Evolutionary conservation across 64 coral and sea anemone species (phyloP), one percentile per base, ranked within the genome.

Genomic region (Stichodactyla mertensii): DNA sequence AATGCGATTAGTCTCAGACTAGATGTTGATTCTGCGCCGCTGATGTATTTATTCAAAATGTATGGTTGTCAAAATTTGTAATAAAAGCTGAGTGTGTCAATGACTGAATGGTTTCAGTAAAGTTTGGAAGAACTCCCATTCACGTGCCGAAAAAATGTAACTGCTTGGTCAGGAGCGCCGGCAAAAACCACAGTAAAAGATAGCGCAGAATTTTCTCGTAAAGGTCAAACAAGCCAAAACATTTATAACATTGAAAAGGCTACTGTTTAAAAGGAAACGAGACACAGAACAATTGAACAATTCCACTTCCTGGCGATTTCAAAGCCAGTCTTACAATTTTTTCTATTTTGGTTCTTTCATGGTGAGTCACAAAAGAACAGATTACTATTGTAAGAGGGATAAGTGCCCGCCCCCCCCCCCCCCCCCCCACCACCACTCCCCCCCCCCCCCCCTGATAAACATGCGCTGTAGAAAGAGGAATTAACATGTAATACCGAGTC

Each of bases 101-200:
- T 23, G 6, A 31, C 10, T 74, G 24, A 74, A 74, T 11, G 69
- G 69, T 23, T 31, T 74, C 27, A 74, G 24, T 19, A 74, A 57
- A 36, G 31, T 57, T 74, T 74, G 69, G 69, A 74, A 74, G 69
- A 74, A 74, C 28, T 74, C 69, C 69, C 69, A 31, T 74, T 74
- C 69, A 74, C 69, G 6, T 7, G 69, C 26, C 24, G 1, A 28
- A 74, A 4, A 74, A 31, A 20, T 66, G 62, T 66, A 66, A 66
- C 19, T 66, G 22, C 19, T 66, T 19, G 62, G 18, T 20, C 62
- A 66, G 62, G 19, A 12, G 62, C 22, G 12, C 18, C 16, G 4
- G 62, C 6, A 66, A 8, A 4, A 66, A n/a, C 62, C 62, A 20
- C 18, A 4, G 6, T 4, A 66, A n/a, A 12, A 20, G 18, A 8